These are phyloP conservation scores for Cremastobaeus sp. DNA, from an alignment of 2,888 invertebrate genomes.

Conservation along the genomic window DNA sequence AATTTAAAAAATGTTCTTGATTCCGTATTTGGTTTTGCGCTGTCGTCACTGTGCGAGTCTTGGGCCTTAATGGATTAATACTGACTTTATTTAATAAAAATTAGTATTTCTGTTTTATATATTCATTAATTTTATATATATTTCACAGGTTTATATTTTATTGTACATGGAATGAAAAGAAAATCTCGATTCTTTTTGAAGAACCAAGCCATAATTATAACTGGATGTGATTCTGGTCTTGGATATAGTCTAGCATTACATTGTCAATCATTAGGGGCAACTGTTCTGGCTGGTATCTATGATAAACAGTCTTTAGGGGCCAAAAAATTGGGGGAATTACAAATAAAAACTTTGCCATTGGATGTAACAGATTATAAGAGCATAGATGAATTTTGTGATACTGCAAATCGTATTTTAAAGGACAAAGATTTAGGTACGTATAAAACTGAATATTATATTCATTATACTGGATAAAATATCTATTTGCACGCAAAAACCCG, in stretches of 20 bases:
- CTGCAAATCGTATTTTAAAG: constrained; percentile 1
- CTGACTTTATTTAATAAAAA: too few relatives aligned
- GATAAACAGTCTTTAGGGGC: constrained; percentile 82
- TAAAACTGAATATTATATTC: not conserved
- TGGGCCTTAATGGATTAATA: too few relatives aligned
- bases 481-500: not conserved
- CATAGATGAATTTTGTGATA: constrained; percentile 79
- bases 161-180: too few relatives aligned
- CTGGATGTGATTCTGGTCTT: constrained; percentile 92
- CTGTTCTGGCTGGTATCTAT: constrained; percentile 89
- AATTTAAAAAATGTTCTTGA: too few relatives aligned
- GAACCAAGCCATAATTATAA: constrained; percentile 82
- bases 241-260: constrained; percentile 86
- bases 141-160: too few relatives aligned
- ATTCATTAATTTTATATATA: too few relatives aligned
- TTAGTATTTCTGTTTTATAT: too few relatives aligned
- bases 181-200: too few relatives aligned
- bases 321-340: constrained; percentile 77
- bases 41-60: too few relatives aligned
- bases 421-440: constrained; percentile 29
- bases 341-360: constrained; percentile 79
- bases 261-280: constrained; percentile 81
- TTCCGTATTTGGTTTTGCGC: too few relatives aligned
- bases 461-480: not conserved
- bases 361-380: constrained; percentile 84